Percentiles rank a stretch among this genome's conserved stretches.
These are phyloP conservation scores for Lasioglossum baleicum DNA, from an alignment of 1,140 invertebrate species.

Conservation along the genomic window DNA sequence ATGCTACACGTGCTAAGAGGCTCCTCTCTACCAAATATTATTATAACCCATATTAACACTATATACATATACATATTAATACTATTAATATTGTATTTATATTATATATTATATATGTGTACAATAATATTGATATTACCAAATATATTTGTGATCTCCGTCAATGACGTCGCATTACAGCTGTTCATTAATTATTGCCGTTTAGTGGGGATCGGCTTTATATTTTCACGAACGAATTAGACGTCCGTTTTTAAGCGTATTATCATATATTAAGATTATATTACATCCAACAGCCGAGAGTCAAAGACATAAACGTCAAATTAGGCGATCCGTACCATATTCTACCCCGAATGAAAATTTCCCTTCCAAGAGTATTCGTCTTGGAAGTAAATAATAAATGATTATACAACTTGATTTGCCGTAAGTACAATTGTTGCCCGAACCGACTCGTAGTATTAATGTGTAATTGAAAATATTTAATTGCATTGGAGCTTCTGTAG, in stretches of 20 bases:
- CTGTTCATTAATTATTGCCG: conserved; percentile 20
- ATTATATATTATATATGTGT: conserved; percentile 24
- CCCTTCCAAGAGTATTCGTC: not conserved
- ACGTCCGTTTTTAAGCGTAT: not conserved
- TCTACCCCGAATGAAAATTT: not conserved
- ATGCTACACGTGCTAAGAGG: conserved; percentile 37
- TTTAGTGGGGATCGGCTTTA: conserved; percentile 33
- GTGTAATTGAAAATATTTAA: conserved; percentile 21
- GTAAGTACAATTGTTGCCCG: conserved; percentile 20
- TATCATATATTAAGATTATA: not conserved
- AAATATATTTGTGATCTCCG: conserved; percentile 32
- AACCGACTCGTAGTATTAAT: not conserved
- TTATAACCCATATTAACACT: conserved; percentile 33
- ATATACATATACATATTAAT: conserved; percentile 42
- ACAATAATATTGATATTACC: conserved; percentile 45
- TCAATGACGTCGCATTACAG: conserved; percentile 14
- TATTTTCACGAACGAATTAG: conserved; percentile 19
- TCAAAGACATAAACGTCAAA: not conserved
- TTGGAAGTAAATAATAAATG: conserved; percentile 6
- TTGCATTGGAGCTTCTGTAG: conserved; percentile 37
- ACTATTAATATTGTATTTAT: conserved; percentile 46
- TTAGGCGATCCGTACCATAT: not conserved
- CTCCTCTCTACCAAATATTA: conserved; percentile 38
- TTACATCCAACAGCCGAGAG: not conserved
- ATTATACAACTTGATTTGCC: not conserved